These are phyloP conservation scores for Uloborus diversus DNA, from an alignment of 1,140 invertebrate species.

Conservation along the genomic window DNA sequence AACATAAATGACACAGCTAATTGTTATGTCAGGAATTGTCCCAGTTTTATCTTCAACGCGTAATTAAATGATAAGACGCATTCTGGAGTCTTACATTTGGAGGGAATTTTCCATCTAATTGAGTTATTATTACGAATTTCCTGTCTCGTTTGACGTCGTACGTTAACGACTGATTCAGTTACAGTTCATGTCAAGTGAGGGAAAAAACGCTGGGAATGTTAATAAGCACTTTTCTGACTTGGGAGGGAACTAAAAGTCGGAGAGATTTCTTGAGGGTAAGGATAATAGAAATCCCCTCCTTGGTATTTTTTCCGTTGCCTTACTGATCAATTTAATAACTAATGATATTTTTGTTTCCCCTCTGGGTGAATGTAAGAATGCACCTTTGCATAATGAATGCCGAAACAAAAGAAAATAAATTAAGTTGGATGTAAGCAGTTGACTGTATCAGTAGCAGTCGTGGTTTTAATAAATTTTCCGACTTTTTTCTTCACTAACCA, in stretches of 20 bases:
- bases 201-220: conserved; percentile 1
- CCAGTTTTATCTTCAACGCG: conserved; percentile 5
- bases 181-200: neutral
- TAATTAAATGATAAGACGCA: conserved; percentile 29
- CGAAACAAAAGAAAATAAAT: no score
- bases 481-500: no score
- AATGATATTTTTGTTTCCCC: no score
- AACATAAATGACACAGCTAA: conserved; percentile 33
- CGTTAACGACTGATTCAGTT: neutral
- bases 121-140: conserved; percentile 33
- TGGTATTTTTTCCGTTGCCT: neutral
- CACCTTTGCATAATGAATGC: no score
- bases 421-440: no score
- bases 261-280: neutral
- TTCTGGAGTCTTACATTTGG: conserved; percentile 4
- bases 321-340: no score
- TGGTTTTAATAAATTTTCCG: no score
- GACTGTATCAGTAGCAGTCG: no score
- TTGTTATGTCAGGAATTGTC: conserved; percentile 18
- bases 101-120: conserved; percentile 31
- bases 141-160: neutral
- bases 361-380: no score
- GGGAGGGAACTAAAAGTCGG: neutral
- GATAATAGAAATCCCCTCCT: neutral
- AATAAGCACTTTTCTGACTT: neutral